These are phyloP conservation scores for Torymus tubicola DNA, from an alignment of 2,888 invertebrate species.

Conservation along the genomic window DNA sequence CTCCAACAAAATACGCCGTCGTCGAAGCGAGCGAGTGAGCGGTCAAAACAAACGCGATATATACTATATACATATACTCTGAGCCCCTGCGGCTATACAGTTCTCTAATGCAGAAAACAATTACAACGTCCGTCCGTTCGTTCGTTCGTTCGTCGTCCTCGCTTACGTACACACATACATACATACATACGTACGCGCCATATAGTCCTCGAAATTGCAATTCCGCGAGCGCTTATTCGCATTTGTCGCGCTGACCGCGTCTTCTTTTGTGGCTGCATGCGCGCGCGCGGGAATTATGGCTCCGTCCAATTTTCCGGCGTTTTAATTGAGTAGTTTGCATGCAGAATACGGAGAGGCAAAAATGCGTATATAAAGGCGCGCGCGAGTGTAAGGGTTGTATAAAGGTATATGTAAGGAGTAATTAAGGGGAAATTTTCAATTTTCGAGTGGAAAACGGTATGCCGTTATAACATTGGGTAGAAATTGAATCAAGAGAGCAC, in stretches of 20 bases:
- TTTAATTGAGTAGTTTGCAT: constrained; percentile 59
- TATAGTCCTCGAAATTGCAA: constrained; percentile 47
- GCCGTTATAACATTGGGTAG: too few relatives aligned
- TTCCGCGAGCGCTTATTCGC: constrained; percentile 31
- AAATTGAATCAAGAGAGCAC: background rate
- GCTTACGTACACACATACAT: constrained; percentile 4
- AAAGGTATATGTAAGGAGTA: background rate
- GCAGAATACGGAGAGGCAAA: background rate
- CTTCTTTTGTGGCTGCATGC: constrained; percentile 17
- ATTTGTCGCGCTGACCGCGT: constrained; percentile 40
- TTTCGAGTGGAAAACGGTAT: background rate
- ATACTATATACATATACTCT: too few relatives aligned
- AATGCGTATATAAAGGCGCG: background rate
- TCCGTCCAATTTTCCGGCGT: constrained; percentile 67
- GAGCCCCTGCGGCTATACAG: background rate
- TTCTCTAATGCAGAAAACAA: constrained; percentile 44
- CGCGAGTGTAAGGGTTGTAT: background rate
- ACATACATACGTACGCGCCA: too few relatives aligned
- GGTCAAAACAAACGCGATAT: background rate
- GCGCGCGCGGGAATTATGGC: constrained; percentile 51
- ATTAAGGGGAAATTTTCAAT: constrained; percentile 20
- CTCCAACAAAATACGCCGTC: background rate
- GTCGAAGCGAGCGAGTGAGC: background rate
- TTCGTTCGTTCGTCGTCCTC: too few relatives aligned
- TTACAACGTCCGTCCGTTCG: constrained; percentile 19